Conservation (phyloP, 1,140 invertebrate genomes). For the Lithobius niger region DNA sequence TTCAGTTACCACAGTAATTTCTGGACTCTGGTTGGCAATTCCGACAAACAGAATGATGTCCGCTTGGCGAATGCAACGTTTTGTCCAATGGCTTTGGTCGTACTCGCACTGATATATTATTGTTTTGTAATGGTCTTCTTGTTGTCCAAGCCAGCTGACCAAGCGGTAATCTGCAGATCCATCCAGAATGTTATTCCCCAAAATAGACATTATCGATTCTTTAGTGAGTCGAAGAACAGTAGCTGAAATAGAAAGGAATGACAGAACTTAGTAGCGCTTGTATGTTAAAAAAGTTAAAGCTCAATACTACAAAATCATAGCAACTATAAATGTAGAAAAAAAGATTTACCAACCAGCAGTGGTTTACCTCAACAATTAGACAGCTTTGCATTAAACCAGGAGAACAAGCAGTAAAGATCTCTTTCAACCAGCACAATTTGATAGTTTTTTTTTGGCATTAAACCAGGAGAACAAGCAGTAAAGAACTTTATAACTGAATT, state of each 20-base stretch:
- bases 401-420: no score
- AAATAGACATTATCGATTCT: slow-evolving; percentile 66
- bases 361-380: no score
- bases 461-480: no score
- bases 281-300: neutral
- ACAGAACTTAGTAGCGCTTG: neutral
- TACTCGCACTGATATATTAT: slow-evolving; percentile 93
- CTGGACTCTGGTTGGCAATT: slow-evolving; percentile 67
- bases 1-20: slow-evolving; percentile 55
- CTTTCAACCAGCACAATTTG: no score
- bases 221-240: slow-evolving; percentile 77
- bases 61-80: slow-evolving; percentile 90
- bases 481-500: no score
- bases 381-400: no score
- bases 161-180: slow-evolving; percentile 77
- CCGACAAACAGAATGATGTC: slow-evolving; percentile 96
- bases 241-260: slow-evolving; percentile 23
- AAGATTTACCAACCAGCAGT: no score
- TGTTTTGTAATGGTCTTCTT: slow-evolving; percentile 91
- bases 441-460: no score
- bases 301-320: no score
- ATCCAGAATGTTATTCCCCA: slow-evolving; percentile 76
- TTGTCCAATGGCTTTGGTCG: slow-evolving; percentile 85
- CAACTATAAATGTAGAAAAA: no score
- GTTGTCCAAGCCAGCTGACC: slow-evolving; percentile 92